These are phyloP conservation scores for Neomicropteryx cornuta DNA, from an alignment of 1,140 invertebrate species.

Conservation along the genomic window DNA sequence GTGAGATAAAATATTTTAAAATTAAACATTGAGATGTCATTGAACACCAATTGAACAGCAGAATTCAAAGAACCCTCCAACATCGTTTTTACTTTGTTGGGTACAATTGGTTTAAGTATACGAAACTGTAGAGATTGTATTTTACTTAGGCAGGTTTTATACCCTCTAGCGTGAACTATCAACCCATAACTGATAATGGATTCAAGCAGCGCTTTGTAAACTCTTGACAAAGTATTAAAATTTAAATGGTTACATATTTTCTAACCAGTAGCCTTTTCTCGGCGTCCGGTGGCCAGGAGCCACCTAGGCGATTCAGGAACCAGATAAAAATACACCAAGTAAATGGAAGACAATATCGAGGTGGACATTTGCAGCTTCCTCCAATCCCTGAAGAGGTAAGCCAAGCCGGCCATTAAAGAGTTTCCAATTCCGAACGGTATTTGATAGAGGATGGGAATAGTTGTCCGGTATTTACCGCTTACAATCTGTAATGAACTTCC, in stretches of 20 bases:
- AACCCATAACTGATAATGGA: too few relatives aligned
- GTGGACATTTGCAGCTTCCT: conserved; percentile 58
- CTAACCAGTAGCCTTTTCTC: conserved; percentile 45
- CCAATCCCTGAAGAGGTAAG: conserved; percentile 58
- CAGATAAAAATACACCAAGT: conserved; percentile 56
- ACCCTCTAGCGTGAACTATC: too few relatives aligned
- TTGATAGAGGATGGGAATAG: conserved; percentile 56
- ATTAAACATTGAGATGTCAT: too few relatives aligned
- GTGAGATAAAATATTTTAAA: too few relatives aligned
- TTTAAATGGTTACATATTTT: conserved; percentile 13
- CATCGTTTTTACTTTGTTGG: too few relatives aligned
- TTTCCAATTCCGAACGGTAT: conserved; percentile 56
- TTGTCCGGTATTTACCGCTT: conserved; percentile 52
- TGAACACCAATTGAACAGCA: too few relatives aligned
- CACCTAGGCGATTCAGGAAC: conserved; percentile 73
- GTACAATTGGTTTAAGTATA: too few relatives aligned
- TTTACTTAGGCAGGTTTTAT: too few relatives aligned
- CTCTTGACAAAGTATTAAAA: too few relatives aligned
- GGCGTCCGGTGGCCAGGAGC: conserved; percentile 57
- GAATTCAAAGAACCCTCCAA: too few relatives aligned
- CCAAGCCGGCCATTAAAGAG: conserved; percentile 45
- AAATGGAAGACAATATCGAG: conserved; percentile 52
- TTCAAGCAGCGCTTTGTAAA: too few relatives aligned
- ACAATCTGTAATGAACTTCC: conserved; percentile 20
- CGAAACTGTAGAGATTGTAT: too few relatives aligned